Conservation (phyloP, 2,113 vertebrate species). For the Puffinus mauretanicus region DNA sequence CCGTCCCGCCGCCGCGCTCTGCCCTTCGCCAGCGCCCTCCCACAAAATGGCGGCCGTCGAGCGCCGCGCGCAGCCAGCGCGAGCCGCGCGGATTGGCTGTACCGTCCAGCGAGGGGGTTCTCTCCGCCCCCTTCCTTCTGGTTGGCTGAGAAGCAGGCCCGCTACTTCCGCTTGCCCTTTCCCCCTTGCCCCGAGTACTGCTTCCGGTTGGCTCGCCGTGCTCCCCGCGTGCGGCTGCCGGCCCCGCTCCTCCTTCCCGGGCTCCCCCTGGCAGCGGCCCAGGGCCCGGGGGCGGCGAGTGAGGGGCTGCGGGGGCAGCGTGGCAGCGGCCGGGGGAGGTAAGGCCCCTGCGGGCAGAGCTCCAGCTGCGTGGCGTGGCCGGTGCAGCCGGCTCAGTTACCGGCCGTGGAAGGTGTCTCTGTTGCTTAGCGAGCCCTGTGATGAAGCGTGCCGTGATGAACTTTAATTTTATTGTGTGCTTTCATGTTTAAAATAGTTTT, state of each 20-base stretch:
- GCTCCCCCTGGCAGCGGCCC: background rate
- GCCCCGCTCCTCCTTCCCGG: background rate
- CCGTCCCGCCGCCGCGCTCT: background rate
- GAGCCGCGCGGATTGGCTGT: background rate
- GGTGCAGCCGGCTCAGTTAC: background rate
- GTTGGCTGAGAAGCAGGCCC: accelerated
- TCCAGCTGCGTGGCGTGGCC: background rate
- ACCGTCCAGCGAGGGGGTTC: accelerated
- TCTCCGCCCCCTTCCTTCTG: background rate
- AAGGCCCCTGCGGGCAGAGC: background rate
- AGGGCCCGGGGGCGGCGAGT: background rate
- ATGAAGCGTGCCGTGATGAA: accelerated
- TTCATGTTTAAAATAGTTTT: accelerated
- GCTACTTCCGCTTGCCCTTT: background rate
- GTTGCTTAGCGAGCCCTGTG: too few species aligned
- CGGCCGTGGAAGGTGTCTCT: accelerated
- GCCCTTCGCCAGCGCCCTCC: slow-evolving; percentile 23
- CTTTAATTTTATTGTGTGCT: accelerated
- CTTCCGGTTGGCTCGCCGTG: accelerated
- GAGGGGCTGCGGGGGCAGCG: background rate
- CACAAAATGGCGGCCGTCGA: background rate
- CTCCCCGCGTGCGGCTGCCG: background rate
- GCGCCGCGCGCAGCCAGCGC: background rate
- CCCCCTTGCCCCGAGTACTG: accelerated
- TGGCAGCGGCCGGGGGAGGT: background rate